Conservation (phyloP, 1,140 invertebrate species). For the Chelonus insularis region DNA sequence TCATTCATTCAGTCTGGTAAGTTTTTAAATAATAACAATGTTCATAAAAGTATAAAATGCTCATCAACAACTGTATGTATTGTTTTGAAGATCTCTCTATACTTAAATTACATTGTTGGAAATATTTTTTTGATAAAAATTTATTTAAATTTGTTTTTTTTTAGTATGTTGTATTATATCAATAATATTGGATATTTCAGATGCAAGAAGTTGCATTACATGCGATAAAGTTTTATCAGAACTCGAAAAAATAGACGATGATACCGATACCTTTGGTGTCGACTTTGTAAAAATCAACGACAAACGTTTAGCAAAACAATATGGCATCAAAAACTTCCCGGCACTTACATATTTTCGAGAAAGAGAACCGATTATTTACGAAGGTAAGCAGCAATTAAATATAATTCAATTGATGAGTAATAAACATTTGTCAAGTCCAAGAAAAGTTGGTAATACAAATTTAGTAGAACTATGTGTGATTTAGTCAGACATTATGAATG, state of each 20-base stretch:
- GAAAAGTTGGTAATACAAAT: no score
- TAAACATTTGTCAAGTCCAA: background rate
- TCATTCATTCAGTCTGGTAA: background rate
- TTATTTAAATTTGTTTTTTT: no score
- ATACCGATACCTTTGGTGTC: constrained; percentile 90
- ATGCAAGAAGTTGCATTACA: constrained; percentile 87
- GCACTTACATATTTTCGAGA: constrained; percentile 93
- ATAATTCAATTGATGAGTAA: constrained; percentile 22
- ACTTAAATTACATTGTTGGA: no score
- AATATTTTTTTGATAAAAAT: no score
- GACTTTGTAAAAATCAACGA: constrained; percentile 96
- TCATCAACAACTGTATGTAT: no score
- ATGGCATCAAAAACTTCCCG: constrained; percentile 91
- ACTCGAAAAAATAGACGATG: constrained; percentile 92
- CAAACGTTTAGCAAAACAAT: constrained; percentile 91
- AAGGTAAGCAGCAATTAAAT: constrained; percentile 65
- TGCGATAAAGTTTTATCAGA: constrained; percentile 89
- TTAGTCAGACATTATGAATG: background rate
- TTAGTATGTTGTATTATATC: background rate
- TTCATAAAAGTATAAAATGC: no score
- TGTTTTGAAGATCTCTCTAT: no score
- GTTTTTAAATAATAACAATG: background rate
- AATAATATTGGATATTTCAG: constrained; percentile 58
- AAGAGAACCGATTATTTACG: constrained; percentile 90
- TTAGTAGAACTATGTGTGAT: no score